A percentile compares a stretch with the other conserved stretches of the same genome.
Conservation (phyloP, 2,113 vertebrate genomes). For the Heterotilapia buettikoferi region DNA sequence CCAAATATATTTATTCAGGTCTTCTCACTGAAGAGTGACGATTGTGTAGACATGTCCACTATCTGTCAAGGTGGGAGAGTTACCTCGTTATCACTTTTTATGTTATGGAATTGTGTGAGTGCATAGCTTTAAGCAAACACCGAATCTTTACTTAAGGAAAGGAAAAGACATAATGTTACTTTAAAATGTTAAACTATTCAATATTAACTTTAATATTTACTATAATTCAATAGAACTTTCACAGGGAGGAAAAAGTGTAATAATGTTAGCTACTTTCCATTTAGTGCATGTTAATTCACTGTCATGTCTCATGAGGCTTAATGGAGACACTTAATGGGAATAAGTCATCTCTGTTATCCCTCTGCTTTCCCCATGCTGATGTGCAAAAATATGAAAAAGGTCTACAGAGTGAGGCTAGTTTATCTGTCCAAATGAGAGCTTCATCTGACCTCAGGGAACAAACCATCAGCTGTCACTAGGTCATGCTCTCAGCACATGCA, state of each 20-base stretch:
- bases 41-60: neutral
- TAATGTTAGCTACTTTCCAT: neutral
- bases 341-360: neutral
- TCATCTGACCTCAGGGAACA: neutral
- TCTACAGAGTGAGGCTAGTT: neutral
- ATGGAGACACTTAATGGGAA: neutral
- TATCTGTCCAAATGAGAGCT: neutral
- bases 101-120: fast-evolving
- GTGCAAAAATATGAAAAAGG: neutral
- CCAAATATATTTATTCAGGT: neutral
- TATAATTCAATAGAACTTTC: neutral
- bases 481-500: neutral
- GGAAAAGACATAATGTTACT: neutral
- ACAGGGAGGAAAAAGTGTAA: neutral
- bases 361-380: neutral
- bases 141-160: neutral
- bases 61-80: fast-evolving
- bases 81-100: neutral
- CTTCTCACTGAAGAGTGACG: neutral
- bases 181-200: neutral
- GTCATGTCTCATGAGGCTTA: neutral
- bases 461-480: neutral
- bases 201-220: neutral
- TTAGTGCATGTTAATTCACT: neutral
- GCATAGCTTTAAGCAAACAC: neutral